phyloP scores from a whole-genome alignment of 1,140 invertebrate species.

The Aethina tumida region DNA sequence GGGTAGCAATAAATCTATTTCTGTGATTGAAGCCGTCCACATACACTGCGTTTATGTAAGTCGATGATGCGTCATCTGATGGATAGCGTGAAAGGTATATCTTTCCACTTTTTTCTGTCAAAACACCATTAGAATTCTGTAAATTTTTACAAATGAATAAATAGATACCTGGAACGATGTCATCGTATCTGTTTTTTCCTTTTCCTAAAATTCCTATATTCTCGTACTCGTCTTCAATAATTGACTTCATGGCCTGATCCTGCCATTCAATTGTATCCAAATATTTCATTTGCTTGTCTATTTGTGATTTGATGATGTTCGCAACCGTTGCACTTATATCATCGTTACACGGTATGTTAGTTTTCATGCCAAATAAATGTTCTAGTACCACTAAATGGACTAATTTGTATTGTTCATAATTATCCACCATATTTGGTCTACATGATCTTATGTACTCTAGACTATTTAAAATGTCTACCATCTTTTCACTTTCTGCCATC shows the following conservation, averaged over 20 bases:
- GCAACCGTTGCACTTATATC: constrained; percentile 12
- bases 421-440: constrained; percentile 71
- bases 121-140: constrained; percentile 50
- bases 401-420: constrained; percentile 31
- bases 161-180: constrained; percentile 21
- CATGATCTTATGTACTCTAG: constrained; percentile 71
- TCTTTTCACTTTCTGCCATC: constrained; percentile 47
- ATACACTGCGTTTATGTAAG: constrained; percentile 14
- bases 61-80: background rate
- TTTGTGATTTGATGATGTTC: too few species aligned
- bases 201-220: background rate
- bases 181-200: constrained; percentile 18
- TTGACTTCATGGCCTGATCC: constrained; percentile 17
- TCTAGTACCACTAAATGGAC: constrained; percentile 30
- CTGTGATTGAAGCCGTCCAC: constrained; percentile 22
- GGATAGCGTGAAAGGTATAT: constrained; percentile 39
- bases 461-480: constrained; percentile 74
- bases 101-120: constrained; percentile 40
- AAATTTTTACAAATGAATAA: constrained; percentile 36
- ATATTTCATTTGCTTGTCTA: constrained; percentile 25
- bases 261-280: constrained; percentile 21
- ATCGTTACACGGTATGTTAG: constrained; percentile 21
- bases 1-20: constrained; percentile 38
- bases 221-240: background rate
- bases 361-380: constrained; percentile 21